Percentiles rank a stretch among this genome's conserved stretches.
phyloP scores from a whole-genome alignment of 2,113 vertebrate species.

The Baryphthengus martii region DNA sequence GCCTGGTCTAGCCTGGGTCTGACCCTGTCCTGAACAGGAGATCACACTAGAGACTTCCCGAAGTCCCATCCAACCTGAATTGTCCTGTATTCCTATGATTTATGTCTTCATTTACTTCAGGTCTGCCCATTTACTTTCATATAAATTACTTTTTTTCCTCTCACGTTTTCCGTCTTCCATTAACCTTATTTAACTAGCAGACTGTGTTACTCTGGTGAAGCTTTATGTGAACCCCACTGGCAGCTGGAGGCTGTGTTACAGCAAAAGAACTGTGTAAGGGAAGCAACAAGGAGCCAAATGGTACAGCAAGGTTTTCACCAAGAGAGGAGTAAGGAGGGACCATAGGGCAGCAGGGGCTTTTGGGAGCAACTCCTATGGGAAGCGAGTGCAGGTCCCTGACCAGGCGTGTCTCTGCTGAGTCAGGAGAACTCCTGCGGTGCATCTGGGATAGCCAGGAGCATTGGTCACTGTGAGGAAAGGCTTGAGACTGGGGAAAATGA shows the following conservation, averaged over 20 bases:
- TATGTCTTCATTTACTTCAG: background rate
- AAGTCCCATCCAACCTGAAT: background rate
- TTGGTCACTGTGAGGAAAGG: background rate
- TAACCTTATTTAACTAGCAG: background rate
- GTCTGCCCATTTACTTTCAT: background rate
- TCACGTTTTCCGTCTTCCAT: background rate
- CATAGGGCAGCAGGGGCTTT: background rate
- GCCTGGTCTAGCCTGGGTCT: background rate
- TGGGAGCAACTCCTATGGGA: background rate
- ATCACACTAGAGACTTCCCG: accelerated
- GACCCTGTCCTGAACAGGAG: background rate
- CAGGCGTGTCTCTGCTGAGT: background rate
- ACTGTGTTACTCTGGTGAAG: background rate
- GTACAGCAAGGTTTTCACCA: background rate
- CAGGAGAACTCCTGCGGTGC: background rate
- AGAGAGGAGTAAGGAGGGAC: background rate
- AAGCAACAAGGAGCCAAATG: background rate
- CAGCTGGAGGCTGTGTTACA: background rate
- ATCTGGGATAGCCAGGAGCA: background rate
- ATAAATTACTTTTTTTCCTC: background rate
- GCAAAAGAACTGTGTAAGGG: background rate
- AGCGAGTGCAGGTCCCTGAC: background rate
- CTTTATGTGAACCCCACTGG: background rate
- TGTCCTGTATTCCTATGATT: background rate
- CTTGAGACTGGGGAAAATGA: background rate